A percentile compares a stretch with the other conserved stretches of the same genome.
Evolutionary conservation across 2,797 vertebrate genomes (phyloP).

Genomic region (Sebastes baramenuke): DNA sequence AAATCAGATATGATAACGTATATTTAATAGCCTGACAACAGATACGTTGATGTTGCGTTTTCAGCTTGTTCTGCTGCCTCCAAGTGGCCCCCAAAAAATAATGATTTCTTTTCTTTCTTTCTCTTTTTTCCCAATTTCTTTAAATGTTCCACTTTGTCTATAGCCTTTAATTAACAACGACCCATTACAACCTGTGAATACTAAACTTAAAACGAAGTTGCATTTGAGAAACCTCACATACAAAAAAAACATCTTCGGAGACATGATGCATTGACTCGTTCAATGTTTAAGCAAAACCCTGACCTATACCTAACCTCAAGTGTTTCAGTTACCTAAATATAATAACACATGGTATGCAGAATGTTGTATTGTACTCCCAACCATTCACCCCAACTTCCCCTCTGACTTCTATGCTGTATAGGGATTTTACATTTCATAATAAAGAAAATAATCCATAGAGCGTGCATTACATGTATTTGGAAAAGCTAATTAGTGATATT

Average conservation of each 20-base stretch:
- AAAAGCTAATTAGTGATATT: background rate
- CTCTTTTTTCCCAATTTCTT: no score
- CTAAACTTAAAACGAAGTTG: no score
- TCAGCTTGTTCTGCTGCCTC: background rate
- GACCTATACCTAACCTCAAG: background rate
- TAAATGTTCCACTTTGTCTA: no score
- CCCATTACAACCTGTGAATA: no score
- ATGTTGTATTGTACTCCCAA: background rate
- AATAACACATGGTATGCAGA: background rate
- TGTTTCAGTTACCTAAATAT: background rate
- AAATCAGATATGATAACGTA: fast-evolving
- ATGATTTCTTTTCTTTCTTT: background rate
- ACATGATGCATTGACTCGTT: no score
- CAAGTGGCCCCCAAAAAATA: background rate
- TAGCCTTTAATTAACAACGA: no score
- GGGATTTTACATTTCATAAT: background rate
- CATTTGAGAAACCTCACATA: no score
- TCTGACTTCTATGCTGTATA: background rate
- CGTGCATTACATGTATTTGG: background rate
- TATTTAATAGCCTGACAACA: no score
- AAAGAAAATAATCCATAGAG: background rate
- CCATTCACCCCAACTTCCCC: background rate
- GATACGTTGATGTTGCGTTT: no score
- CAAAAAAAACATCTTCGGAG: no score
- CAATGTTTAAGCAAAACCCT: background rate